These are phyloP conservation scores for Nomada flava DNA, from an alignment of 2,888 invertebrate species.

Conservation along the genomic window DNA sequence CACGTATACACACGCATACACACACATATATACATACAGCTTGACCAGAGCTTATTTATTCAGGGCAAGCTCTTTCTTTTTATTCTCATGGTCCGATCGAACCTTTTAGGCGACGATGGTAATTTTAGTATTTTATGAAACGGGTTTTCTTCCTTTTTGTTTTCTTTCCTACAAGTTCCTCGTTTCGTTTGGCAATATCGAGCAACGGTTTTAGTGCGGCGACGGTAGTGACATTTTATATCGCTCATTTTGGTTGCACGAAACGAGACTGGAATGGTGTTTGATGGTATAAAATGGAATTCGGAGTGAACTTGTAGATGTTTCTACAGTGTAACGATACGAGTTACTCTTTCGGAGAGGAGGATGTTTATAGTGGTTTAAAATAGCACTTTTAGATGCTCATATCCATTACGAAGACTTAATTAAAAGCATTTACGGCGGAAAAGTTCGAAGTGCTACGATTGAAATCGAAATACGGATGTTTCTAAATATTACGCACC, in stretches of 20 bases:
- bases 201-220: not conserved
- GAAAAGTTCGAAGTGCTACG: conserved; percentile 1
- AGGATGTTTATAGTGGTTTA: conserved; percentile 31
- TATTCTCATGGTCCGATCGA: not conserved
- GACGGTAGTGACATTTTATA: not conserved
- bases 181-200: not conserved
- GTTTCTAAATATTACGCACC: not conserved
- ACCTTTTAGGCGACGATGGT: not conserved
- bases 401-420: conserved; percentile 40
- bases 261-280: conserved; percentile 9
- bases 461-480: conserved; percentile 11
- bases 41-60: conserved; percentile 2
- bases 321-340: conserved; percentile 22
- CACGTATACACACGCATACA: no score
- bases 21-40: not conserved
- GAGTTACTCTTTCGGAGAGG: not conserved
- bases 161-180: not conserved
- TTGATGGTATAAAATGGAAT: conserved; percentile 4
- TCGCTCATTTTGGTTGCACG: not conserved
- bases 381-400: conserved; percentile 31
- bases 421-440: conserved; percentile 12
- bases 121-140: not conserved
- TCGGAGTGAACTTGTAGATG: conserved; percentile 8
- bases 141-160: not conserved
- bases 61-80: conserved; percentile 9